Evolutionary conservation across 2,113 vertebrate genomes (phyloP), one percentile per base, ranked within the genome.

Genomic region (Lonchura striata): DNA sequence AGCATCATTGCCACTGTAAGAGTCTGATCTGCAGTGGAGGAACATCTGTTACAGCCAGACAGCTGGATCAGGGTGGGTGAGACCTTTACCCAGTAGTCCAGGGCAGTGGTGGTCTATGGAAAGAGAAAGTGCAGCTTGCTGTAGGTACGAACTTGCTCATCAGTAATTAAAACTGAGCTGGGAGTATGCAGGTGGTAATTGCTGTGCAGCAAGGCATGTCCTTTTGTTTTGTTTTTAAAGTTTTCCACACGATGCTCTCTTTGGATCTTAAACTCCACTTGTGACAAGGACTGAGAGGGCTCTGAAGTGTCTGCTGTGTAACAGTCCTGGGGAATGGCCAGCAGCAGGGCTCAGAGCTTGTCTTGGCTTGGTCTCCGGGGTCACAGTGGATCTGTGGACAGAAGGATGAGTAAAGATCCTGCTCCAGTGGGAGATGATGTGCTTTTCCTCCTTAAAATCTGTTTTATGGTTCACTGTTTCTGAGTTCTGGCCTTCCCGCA

Each of bases 181-280:
- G 41, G 70, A 56, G 22, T 13, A 6, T 4, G 31, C 59, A 23
- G 1, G 0, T 33, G 13, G 5, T 39, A 15, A 18, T 83, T 79
- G 11, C 53, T 50, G n/a, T 50, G 83, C 39, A 66, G 68, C 39
- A 78, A 59, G 28, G 66, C 5, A 1, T 5, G 24, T 30, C 44
- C 39, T 53, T 90, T 44, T 39, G 42, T 72, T 53, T 84, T 21
- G 4, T 53, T 12, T 47, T 39, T 31, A 46, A 70, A 75, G 23
- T 27, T 75, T 84, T 59, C 30, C 28, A 16, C 21, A 14, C 0
- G 0, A 1, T 33, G 15, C 13, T 72, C 28, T 52, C 50, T 49
- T 49, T 11, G 37, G 66, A 19, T 76, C 27, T 76, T 60, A 56
- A 33, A 12, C 31, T 88, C 24, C 5, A 28, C 31, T 68, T 3